A percentile compares a stretch with the other conserved stretches of the same genome.
These are phyloP conservation scores for Pasiphila rectangulata DNA, from an alignment of 2,888 invertebrate genomes.

Conservation along the genomic window DNA sequence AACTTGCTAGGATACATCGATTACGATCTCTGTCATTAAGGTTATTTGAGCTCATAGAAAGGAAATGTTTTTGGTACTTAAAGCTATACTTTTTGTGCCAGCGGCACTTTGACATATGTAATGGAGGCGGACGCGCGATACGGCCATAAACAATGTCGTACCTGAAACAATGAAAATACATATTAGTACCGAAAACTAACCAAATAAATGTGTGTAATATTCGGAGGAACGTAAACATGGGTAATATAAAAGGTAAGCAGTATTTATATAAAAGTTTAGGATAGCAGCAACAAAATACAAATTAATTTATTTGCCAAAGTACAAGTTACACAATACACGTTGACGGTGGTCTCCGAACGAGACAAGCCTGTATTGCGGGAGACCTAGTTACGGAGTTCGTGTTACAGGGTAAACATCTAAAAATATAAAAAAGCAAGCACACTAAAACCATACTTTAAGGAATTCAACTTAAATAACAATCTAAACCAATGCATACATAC, in stretches of 20 bases:
- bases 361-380: too few relatives aligned
- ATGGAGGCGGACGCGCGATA: slow-evolving; percentile 11
- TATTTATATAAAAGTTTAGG: neutral
- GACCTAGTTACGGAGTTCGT: too few relatives aligned
- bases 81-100: slow-evolving; percentile 20
- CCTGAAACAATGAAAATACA: slow-evolving; percentile 27
- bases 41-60: slow-evolving; percentile 26
- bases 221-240: neutral
- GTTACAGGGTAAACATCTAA: too few relatives aligned
- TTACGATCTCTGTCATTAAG: slow-evolving; percentile 31
- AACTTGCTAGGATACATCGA: slow-evolving; percentile 29
- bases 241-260: neutral
- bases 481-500: too few relatives aligned
- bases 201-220: neutral
- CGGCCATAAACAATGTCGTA: slow-evolving; percentile 16
- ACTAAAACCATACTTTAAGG: too few relatives aligned
- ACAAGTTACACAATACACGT: too few relatives aligned
- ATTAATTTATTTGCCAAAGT: too few relatives aligned
- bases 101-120: slow-evolving; percentile 18
- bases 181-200: slow-evolving; percentile 2
- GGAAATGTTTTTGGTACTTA: slow-evolving; percentile 18
- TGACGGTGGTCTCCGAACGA: too few relatives aligned
- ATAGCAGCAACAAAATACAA: too few relatives aligned
- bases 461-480: too few relatives aligned
- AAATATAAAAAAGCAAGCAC: too few relatives aligned